Base-by-base conservation (phyloP, 92 coral and sea anemone species). In the Blastomussa wellsi region DNA sequence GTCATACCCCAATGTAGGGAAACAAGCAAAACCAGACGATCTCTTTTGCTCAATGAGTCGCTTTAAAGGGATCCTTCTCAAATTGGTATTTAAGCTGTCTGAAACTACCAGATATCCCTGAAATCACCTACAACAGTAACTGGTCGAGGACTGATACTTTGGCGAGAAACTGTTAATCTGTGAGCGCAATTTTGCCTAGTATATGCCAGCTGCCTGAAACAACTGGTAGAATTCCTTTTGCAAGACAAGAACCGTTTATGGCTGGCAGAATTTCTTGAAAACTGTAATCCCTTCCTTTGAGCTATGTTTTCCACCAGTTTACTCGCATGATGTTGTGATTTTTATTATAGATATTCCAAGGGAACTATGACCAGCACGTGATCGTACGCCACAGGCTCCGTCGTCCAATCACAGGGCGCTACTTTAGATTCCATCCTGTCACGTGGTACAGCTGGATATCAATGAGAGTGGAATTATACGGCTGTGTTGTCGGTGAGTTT, bases 381-480 rank as follows among this genome's bases (percentile, higher is more conserved):
- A 79, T 90, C 3, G 96, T 95, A 36, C 87, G 91, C 36, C 90
- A 95, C 53, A 79, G 84, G 22, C 92, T 95, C 79, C 78, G 28
- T 26, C 89, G 74, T 5, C 82, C 90, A 39, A 68, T 93, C 53
- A 86, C 81, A 33, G 87, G 88, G 15, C 93, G 98, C 47, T 93
- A 87, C 80, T 79, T 93, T 35, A 93, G 98, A 47, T 68, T 95
- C 72, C 93, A 95, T 55, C 95, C 97, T 9, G 74, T 92, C 79
- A 90, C 91, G 74, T 90, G 93, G 92, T 78, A 88, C 19, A 71
- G 77, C 38, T 87, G 90, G 86, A 78, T 93, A 51, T 89, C 95
- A 68, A 85, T 95, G 98, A 80, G 98, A 44, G 89, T 88, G 19
- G 98, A 95, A 83, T 88, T 95, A 57, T 91, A 91, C 29, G 98